Base-by-base conservation (phyloP, 2,797 vertebrate genomes). In the Avahi laniger region DNA sequence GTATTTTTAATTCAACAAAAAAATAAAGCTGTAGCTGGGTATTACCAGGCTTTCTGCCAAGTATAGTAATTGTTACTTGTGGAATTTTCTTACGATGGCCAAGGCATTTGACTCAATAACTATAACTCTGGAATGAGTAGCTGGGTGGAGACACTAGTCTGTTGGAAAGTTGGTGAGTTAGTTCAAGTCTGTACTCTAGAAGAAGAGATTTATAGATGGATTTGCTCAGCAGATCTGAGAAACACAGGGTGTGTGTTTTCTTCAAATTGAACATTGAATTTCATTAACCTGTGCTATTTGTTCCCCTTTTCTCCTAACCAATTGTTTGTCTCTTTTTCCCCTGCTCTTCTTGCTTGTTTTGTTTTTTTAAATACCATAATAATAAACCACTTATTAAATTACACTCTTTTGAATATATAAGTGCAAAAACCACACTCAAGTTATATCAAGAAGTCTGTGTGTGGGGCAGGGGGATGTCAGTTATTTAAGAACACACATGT, bases 31-130 rank as follows among this genome's bases (percentile, higher is more conserved):
- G 83, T 94, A 96, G 88, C 86, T 12, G 69, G 65, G 91, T 95
- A 96, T 93, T 92, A 88, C 61, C 76, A 97, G 84, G 73, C 94
- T 92, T 96, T 76, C 88, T 89, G 84, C 97, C 93, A 97, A 97
- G 81, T 91, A 95, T 69, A 90, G 97, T 97, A 96, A 97, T 96
- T 97, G 96, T 96, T 97, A 91, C 94, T 95, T 96, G 94, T 97
- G 97, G 97, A 97, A 97, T 98, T 97, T 97, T 97, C 93, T 95
- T 93, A 63, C 61, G 85, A 95, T 96, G 67, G 93, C 96, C 93
- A 96, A 98, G 67, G 84, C 93, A 89, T 95, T 97, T 90, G 89
- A 97, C 88, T 96, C 89, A 94, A 48, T 70, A 95, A 79, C 89
- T 96, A 69, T 92, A 96, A 90, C 65, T 93, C 72, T 97, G 88